Evolutionary conservation across 2,888 invertebrate species (phyloP), one percentile per base, ranked within the genome.

Genomic region (Drosophila multiciliata): DNA sequence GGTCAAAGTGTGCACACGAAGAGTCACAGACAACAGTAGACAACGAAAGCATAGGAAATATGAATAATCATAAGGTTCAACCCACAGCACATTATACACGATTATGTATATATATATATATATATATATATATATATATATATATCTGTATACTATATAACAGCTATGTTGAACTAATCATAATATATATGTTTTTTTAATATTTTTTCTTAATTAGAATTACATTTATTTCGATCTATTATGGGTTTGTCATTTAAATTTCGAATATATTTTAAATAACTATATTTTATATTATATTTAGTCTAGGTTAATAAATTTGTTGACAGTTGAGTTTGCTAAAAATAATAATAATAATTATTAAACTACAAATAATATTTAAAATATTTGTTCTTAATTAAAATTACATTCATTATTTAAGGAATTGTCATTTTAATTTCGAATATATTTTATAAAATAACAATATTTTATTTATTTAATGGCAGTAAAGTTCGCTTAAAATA

Each of bases 1-100:
- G 84, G 83, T 84, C 87, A 88, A 73, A 70, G 66, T 77, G 74
- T 78, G 75, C 81, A 81, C 86, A 80, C 23, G 69, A 63, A 68
- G 67, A 76, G 67, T 8, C 53, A 54, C 20, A 26, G 29, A 26
- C 4, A 26, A 26, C 5, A 26, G 52, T 38, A 62, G 29, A 53
- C 33, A 71, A 45, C 5, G 1, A 5, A 4, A 5, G 36, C 45
- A 42, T 29, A 68, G 52, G 42, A 42, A 40, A 36, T 61, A 68
- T 52, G 50, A 66, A 75, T 50, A 42, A 60, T 53, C 33, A 52
- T 55, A 17, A 12, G 12, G 35, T 12, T 35, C 11, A 35, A 35
- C 35, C 12, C 17, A 8, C 40, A 40, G n/a, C 40, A 40, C 17
- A n/a, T 9, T n/a, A 40, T 45, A 15, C 45, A 23, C 45, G 1